Evolutionary conservation across 2,797 vertebrate genomes (phyloP), one percentile per base, ranked within the genome.

Genomic region (Oreonectes daqikongensis): DNA sequence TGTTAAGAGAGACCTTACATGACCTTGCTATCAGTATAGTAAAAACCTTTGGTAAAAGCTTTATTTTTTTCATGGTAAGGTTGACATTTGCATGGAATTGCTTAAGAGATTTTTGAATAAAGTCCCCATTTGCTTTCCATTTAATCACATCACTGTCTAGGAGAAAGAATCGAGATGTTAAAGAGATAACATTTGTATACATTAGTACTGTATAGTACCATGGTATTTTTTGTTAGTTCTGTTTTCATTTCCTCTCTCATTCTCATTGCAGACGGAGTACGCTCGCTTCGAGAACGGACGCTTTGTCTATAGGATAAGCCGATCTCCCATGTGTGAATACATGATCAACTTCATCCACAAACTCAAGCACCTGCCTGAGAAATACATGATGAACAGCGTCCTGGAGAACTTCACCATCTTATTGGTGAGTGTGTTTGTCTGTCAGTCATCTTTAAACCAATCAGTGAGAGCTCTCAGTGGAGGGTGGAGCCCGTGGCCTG

Each of bases 281-380:
- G 96, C 97, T 65, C 94, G 96, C 86, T 99, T 99, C 85, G 97
- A 99, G 89, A 99, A 98, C 1, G 97, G 98, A 50, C 94, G 97
- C 69, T 99, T 99, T 11, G 95, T 99, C 72, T 99, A 97, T 90
- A 93, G 97, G 88, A 99, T 99, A 95, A 97, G 96, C 85, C 94
- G 98, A 68, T 99, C 98, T 57, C 98, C 98, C 0, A 99, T 99
- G 98, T 99, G 98, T 90, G 97, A 99, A 95, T 99, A 99, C 82
- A 99, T 99, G 98, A 99, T 99, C 90, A 99, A 99, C 92, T 99
- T 99, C 91, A 99, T 99, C 91, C 97, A 99, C 92, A 99, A 99
- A 87, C 94, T 99, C 84, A 99, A 99, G 89, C 98, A 99, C 91
- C 93, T 99, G 92, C 98, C 98, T 20, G 98, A 99, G 90, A 99